These are phyloP conservation scores for Norana najaformis DNA, from an alignment of 2,888 invertebrate species.

Conservation along the genomic window DNA sequence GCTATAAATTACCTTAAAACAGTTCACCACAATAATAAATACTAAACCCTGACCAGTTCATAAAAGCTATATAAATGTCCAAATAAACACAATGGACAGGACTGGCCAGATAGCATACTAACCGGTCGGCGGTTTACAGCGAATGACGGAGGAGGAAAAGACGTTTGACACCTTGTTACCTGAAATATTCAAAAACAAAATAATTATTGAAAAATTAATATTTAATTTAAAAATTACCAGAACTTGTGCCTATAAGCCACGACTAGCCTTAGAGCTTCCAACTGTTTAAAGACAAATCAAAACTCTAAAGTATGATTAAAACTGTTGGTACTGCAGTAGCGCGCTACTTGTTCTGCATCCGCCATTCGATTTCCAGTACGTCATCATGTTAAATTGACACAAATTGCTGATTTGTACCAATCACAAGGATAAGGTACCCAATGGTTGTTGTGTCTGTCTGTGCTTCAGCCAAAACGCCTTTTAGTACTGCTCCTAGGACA, in stretches of 20 bases:
- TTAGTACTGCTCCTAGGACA: too few species aligned
- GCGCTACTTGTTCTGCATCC: neutral
- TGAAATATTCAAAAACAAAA: neutral
- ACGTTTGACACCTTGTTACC: neutral
- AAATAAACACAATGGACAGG: too few species aligned
- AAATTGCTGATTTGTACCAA: too few species aligned
- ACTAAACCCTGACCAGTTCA: too few species aligned
- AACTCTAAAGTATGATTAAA: neutral
- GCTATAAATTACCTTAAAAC: too few species aligned
- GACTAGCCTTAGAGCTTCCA: neutral
- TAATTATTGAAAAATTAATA: neutral
- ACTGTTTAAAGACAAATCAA: neutral
- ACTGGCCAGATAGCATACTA: neutral
- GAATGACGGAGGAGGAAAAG: neutral
- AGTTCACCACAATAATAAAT: too few species aligned
- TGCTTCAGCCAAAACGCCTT: neutral
- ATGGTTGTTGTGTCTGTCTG: neutral
- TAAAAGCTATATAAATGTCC: too few species aligned
- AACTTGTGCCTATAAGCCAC: too few species aligned
- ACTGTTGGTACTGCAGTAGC: neutral
- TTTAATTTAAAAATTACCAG: neutral
- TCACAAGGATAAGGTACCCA: conserved; percentile 9
- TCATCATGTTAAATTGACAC: neutral
- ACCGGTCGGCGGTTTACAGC: conserved; percentile 17
- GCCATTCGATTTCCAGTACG: neutral